Conservation (phyloP, 2,888 invertebrate species). For the Drosophila setosimentum region DNA sequence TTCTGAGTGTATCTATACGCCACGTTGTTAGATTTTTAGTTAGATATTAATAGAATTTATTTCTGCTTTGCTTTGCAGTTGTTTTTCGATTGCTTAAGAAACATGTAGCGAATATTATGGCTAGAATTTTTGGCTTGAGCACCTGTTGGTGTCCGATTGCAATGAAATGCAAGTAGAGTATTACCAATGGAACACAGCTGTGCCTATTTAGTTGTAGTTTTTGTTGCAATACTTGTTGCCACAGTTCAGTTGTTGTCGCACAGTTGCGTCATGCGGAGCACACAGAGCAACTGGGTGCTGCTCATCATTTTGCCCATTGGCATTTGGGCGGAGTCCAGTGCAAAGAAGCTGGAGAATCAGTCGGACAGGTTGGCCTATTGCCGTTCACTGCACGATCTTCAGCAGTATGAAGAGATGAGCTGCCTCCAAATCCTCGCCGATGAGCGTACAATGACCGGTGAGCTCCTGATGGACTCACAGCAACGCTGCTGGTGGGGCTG, state of each 20-base stretch:
- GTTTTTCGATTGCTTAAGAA: background rate
- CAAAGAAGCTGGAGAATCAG: slow-evolving; percentile 25
- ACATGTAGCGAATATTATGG: background rate
- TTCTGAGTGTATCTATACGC: background rate
- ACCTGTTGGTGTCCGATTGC: background rate
- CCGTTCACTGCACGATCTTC: slow-evolving; percentile 42
- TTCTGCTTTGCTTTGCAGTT: background rate
- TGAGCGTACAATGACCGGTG: slow-evolving; percentile 39
- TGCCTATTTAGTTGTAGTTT: slow-evolving; percentile 4
- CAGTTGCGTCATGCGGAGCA: slow-evolving; percentile 33
- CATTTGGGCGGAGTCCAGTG: slow-evolving; percentile 13
- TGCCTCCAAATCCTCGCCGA: slow-evolving; percentile 47
- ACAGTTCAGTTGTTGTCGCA: slow-evolving; percentile 29
- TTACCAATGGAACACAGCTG: background rate
- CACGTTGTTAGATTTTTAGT: background rate
- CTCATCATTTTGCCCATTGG: slow-evolving; percentile 28
- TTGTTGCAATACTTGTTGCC: background rate
- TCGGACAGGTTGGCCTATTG: slow-evolving; percentile 62
- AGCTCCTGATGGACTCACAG: slow-evolving; percentile 55
- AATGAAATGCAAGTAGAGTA: slow-evolving; percentile 15
- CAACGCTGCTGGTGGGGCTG: slow-evolving; percentile 51
- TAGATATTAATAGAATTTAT: background rate
- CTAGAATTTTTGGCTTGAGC: background rate
- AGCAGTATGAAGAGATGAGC: slow-evolving; percentile 20
- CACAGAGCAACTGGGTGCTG: slow-evolving; percentile 6